A percentile compares a stretch with the other conserved stretches of the same genome.
Conservation (phyloP, 2,797 vertebrate species). For the Lycodopsis pacificus region DNA sequence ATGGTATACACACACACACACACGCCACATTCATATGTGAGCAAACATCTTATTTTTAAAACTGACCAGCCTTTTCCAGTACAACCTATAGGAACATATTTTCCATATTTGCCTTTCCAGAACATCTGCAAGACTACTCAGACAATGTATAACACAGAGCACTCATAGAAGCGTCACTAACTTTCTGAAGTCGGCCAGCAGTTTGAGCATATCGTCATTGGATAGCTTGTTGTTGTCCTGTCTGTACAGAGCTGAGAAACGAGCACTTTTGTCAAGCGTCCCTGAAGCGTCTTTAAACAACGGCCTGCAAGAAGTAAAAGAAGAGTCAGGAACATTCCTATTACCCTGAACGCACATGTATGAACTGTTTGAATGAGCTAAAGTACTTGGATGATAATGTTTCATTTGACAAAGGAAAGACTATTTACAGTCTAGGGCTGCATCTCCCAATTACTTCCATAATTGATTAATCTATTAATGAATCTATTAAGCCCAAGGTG, state of each 20-base stretch:
- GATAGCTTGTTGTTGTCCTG: constrained; percentile 98
- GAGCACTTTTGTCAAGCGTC: constrained; percentile 92
- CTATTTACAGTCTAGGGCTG: background rate
- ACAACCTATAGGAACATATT: constrained; percentile 43
- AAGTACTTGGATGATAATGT: background rate
- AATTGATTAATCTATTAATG: background rate
- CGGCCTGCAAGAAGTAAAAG: constrained; percentile 78
- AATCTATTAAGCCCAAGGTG: too few species aligned
- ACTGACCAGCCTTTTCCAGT: constrained; percentile 37
- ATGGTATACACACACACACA: background rate
- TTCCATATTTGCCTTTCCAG: constrained; percentile 36
- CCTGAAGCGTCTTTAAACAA: constrained; percentile 96
- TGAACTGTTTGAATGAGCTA: background rate
- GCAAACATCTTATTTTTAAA: constrained; percentile 55
- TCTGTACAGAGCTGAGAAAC: constrained; percentile 94
- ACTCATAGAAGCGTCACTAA: constrained; percentile 87
- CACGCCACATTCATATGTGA: constrained; percentile 44
- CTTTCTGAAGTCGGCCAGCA: constrained; percentile 97
- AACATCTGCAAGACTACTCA: constrained; percentile 48
- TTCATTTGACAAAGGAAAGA: background rate
- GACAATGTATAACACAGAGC: background rate
- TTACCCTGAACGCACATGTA: background rate
- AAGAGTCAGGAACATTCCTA: constrained; percentile 8
- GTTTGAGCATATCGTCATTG: constrained; percentile 97
- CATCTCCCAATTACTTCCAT: background rate